Percentiles rank a stretch among this genome's conserved stretches.
Conservation (phyloP, 2,888 invertebrate species). For the Caenorhabditis angaria region DNA sequence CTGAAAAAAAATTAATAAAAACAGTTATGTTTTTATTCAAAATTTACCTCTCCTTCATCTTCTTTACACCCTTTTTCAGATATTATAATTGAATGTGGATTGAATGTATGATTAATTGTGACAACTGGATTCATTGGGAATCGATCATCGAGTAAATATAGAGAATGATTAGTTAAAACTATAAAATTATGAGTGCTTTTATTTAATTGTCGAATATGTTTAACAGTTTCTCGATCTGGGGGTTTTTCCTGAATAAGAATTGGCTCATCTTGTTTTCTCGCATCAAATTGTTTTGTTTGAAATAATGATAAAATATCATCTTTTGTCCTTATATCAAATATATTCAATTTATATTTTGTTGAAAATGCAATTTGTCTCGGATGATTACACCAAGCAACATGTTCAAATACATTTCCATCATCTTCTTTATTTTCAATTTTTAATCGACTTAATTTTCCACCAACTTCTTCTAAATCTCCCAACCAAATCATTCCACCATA, state of each 20-base stretch:
- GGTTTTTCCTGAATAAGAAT: conserved; percentile 16
- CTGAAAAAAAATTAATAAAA: conserved; percentile 10
- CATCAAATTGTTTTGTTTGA: conserved; percentile 16
- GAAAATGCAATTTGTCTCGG: conserved; percentile 18
- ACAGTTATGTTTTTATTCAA: not conserved
- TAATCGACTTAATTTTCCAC: not conserved
- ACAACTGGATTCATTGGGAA: conserved; percentile 38
- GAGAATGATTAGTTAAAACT: conserved; percentile 32
- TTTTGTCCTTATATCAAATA: conserved; percentile 16
- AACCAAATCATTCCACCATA: conserved; percentile 32
- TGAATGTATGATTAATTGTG: conserved; percentile 28
- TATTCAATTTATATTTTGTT: conserved; percentile 13
- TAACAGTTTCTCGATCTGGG: conserved; percentile 9
- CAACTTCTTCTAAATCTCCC: conserved; percentile 5
- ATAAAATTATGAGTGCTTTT: conserved; percentile 24
- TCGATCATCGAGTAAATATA: conserved; percentile 53
- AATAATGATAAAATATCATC: not conserved
- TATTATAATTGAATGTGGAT: conserved; percentile 22
- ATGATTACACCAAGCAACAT: conserved; percentile 21
- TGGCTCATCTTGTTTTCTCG: conserved; percentile 16
- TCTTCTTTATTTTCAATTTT: conserved; percentile 11
- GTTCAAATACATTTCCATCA: conserved; percentile 12
- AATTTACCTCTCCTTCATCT: conserved; percentile 16
- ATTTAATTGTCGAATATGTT: conserved; percentile 26
- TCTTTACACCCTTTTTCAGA: not conserved